Evolutionary conservation across 1,140 invertebrate species (phyloP).

Genomic region (Ectropis grisescens): DNA sequence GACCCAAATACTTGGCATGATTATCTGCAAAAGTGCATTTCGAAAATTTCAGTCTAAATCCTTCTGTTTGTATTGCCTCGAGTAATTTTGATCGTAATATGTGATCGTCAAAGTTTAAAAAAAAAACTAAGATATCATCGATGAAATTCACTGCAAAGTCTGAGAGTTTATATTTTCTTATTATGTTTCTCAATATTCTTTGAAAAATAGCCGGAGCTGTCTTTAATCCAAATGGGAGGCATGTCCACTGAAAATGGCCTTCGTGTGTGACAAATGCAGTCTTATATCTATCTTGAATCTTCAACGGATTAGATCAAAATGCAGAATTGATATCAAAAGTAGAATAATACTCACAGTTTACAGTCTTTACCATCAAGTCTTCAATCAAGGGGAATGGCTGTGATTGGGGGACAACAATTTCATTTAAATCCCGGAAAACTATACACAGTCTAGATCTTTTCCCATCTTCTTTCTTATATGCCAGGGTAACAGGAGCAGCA

Average conservation of each 20-base stretch:
- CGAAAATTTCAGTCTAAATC: slow-evolving; percentile 33
- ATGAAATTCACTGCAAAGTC: slow-evolving; percentile 8
- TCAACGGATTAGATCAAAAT: slow-evolving; percentile 7
- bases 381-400: slow-evolving; percentile 10
- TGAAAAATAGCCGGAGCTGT: slow-evolving; percentile 6
- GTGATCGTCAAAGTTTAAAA: slow-evolving; percentile 5
- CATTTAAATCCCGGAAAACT: slow-evolving; percentile 1
- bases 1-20: slow-evolving; percentile 32
- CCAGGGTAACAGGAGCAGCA: slow-evolving; percentile 1
- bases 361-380: slow-evolving; percentile 8
- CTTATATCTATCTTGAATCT: slow-evolving; percentile 7
- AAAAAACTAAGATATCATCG: slow-evolving; percentile 10
- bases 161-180: slow-evolving; percentile 9
- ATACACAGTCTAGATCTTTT: slow-evolving; percentile 10
- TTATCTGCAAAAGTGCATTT: slow-evolving; percentile 34
- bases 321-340: slow-evolving; percentile 11
- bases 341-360: slow-evolving; percentile 8
- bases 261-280: slow-evolving; percentile 9
- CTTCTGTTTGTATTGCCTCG: slow-evolving; percentile 17
- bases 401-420: slow-evolving; percentile 7
- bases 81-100: slow-evolving; percentile 11
- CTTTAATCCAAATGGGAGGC: slow-evolving; percentile 8
- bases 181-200: slow-evolving; percentile 9
- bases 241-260: slow-evolving; percentile 7
- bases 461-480: slow-evolving; percentile 9